Conservation (phyloP, 2,888 invertebrate genomes). For the Venusia cambrica region DNA sequence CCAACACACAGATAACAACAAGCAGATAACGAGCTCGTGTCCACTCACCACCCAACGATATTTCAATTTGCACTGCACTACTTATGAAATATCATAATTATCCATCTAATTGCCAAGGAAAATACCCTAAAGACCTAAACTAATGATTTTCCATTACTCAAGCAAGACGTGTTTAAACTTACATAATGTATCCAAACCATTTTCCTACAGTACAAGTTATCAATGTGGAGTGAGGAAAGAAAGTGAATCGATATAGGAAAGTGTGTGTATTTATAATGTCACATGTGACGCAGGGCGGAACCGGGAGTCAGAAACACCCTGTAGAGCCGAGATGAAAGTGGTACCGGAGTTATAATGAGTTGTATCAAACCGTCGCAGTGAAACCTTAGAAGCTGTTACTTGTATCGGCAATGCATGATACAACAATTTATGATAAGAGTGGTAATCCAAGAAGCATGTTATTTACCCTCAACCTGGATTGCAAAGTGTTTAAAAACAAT, state of each 20-base stretch:
- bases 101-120: no score
- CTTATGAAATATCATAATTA: no score
- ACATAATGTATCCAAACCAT: constrained; percentile 52
- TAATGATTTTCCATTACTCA: constrained; percentile 2
- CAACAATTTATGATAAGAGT: no score
- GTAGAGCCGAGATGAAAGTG: constrained; percentile 46
- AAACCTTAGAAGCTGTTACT: no score
- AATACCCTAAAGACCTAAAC: constrained; percentile 2
- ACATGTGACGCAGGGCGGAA: constrained; percentile 40
- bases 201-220: constrained; percentile 36
- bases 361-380: constrained; percentile 21
- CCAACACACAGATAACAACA: no score
- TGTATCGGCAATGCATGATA: no score
- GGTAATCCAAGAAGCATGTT: no score
- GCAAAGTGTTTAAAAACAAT: no score
- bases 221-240: constrained; percentile 40
- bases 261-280: constrained; percentile 32
- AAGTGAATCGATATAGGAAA: constrained; percentile 43
- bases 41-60: no score
- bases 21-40: no score
- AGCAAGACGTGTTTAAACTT: constrained; percentile 36
- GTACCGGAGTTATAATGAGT: constrained; percentile 37
- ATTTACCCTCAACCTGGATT: no score
- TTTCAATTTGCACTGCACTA: no score
- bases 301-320: constrained; percentile 42